Percentiles rank a stretch among this genome's conserved stretches.
Conservation (phyloP, 2,888 invertebrate species). For the Antheraea assamensis region DNA sequence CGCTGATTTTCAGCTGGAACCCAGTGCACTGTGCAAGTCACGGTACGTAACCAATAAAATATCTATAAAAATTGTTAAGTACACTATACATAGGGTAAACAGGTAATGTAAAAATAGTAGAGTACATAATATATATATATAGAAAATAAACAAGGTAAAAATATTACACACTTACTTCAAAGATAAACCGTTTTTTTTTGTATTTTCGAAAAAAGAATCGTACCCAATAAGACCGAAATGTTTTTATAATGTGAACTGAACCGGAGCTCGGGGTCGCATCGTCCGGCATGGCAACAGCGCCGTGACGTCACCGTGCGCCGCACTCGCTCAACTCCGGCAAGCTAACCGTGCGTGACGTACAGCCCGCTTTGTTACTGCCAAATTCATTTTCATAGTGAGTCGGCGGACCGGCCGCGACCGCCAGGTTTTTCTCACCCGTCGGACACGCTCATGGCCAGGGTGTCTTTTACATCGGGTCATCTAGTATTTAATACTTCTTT, state of each 20-base stretch:
- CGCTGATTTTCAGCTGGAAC: too few relatives aligned
- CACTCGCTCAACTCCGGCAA: not conserved
- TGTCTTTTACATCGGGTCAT: not conserved
- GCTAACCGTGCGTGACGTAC: not conserved
- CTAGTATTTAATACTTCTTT: too few relatives aligned
- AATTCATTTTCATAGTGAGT: not conserved
- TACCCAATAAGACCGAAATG: not conserved
- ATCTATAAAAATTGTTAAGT: too few relatives aligned
- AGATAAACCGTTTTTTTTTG: not conserved
- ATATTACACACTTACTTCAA: not conserved
- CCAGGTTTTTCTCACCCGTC: not conserved
- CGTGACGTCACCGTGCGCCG: conserved; percentile 2
- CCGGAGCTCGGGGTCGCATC: conserved; percentile 5
- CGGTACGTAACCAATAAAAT: too few relatives aligned
- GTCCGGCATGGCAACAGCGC: conserved; percentile 3
- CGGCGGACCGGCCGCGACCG: not conserved
- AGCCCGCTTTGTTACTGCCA: conserved; percentile 1
- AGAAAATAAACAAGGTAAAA: too few relatives aligned
- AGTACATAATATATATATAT: too few relatives aligned
- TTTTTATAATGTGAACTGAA: conserved; percentile 4
- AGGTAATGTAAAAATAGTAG: too few relatives aligned
- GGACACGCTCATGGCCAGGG: not conserved
- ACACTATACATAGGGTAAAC: too few relatives aligned
- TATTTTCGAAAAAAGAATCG: not conserved
- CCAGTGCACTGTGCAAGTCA: too few relatives aligned